These are phyloP conservation scores for Paracanthobrama guichenoti DNA, from an alignment of 2,113 vertebrate species.

Conservation along the genomic window DNA sequence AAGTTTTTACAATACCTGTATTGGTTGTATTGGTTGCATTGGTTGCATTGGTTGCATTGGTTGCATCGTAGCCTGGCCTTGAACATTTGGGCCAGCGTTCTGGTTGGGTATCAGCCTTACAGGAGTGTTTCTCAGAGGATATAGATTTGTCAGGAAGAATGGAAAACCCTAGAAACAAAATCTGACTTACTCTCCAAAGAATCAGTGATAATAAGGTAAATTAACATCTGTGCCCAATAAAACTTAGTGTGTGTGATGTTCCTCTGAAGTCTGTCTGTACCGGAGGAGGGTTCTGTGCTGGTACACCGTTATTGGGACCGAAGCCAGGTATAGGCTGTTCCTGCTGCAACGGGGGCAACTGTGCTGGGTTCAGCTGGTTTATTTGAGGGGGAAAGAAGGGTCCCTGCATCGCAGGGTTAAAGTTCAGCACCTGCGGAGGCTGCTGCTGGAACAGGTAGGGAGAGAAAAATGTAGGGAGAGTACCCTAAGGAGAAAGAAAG, in stretches of 20 bases:
- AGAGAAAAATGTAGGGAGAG: slow-evolving; percentile 64
- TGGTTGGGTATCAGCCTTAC: slow-evolving; percentile 60
- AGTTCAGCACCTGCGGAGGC: slow-evolving; percentile 71
- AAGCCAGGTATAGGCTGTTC: slow-evolving; percentile 63
- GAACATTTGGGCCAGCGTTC: slow-evolving; percentile 62
- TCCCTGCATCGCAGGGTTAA: slow-evolving; percentile 68
- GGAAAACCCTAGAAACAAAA: slow-evolving; percentile 64
- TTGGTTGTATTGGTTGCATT: slow-evolving; percentile 72
- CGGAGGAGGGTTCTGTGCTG: slow-evolving; percentile 69
- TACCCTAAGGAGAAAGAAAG: slow-evolving; percentile 54
- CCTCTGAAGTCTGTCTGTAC: slow-evolving; percentile 50
- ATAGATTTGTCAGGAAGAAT: slow-evolving; percentile 71
- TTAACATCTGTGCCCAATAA: neutral
- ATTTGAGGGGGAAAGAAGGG: slow-evolving; percentile 72
- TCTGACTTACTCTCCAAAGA: neutral
- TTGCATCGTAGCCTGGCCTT: slow-evolving; percentile 66
- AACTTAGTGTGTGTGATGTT: neutral
- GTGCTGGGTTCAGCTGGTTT: slow-evolving; percentile 63
- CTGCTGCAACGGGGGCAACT: slow-evolving; percentile 68
- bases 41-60: slow-evolving; percentile 73
- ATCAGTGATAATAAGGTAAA: neutral
- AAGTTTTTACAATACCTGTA: slow-evolving; percentile 42
- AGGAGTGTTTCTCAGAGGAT: slow-evolving; percentile 66
- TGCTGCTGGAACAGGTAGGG: slow-evolving; percentile 72
- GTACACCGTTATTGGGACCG: slow-evolving; percentile 63